These are phyloP conservation scores for Ophion ellenae DNA, from an alignment of 2,888 invertebrate genomes.

Conservation along the genomic window DNA sequence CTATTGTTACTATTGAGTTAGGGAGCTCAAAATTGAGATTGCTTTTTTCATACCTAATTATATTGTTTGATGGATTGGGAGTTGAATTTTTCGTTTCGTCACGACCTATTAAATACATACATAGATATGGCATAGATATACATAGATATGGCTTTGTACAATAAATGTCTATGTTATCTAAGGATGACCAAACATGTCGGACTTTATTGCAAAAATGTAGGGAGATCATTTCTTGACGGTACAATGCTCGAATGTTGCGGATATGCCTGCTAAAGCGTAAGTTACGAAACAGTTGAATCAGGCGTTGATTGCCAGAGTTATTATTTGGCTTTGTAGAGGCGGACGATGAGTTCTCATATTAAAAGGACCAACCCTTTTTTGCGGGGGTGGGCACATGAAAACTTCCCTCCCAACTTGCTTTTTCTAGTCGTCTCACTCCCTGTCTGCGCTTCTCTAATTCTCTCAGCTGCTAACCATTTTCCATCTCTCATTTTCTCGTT, in stretches of 20 bases:
- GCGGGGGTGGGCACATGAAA: slow-evolving; percentile 50
- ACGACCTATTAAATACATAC: no score
- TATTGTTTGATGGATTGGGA: no score
- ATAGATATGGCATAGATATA: no score
- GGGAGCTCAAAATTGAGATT: no score
- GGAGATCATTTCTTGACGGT: background rate
- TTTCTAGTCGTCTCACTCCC: slow-evolving; percentile 55
- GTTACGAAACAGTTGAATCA: background rate
- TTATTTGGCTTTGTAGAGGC: background rate
- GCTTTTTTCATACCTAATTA: no score
- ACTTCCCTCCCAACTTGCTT: slow-evolving; percentile 61
- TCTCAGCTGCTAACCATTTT: slow-evolving; percentile 65
- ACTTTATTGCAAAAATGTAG: background rate
- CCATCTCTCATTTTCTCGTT: slow-evolving; percentile 64
- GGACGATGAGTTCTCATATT: slow-evolving; percentile 17
- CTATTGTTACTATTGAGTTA: no score
- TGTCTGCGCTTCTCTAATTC: slow-evolving; percentile 54
- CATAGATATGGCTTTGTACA: no score
- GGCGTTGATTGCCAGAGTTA: slow-evolving; percentile 6
- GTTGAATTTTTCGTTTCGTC: no score
- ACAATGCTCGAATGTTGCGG: background rate
- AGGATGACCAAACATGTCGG: background rate
- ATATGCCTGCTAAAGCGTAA: background rate
- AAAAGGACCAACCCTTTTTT: slow-evolving; percentile 37
- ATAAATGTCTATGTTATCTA: background rate